phyloP scores from a whole-genome alignment of 1,140 invertebrate genomes.

The Whitmania pigra region DNA sequence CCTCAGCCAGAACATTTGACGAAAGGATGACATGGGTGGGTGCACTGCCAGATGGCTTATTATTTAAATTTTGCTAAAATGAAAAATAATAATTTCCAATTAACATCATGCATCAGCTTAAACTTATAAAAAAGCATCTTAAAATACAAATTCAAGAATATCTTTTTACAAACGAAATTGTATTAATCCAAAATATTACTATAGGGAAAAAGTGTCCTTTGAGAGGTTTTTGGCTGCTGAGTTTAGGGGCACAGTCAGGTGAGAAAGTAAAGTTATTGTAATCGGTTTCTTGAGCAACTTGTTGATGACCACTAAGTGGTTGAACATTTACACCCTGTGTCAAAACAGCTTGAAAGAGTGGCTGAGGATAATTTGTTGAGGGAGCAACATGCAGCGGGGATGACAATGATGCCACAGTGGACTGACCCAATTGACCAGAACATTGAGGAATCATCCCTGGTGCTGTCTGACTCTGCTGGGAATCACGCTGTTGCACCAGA shows the following conservation, averaged over 20 bases:
- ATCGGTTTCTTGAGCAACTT: not conserved
- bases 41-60: not conserved
- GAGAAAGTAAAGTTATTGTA: not conserved
- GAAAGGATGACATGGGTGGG: not conserved
- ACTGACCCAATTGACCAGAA: not conserved
- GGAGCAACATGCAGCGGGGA: conserved; percentile 14
- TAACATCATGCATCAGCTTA: not conserved
- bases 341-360: not conserved
- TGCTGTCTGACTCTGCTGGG: not conserved
- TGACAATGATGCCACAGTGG: conserved; percentile 10
- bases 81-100: not conserved
- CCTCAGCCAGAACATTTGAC: not conserved
- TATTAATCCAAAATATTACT: not conserved
- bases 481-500: conserved; percentile 21
- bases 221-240: not conserved
- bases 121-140: not conserved
- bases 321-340: conserved; percentile 3
- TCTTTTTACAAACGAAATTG: not conserved
- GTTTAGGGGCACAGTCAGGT: not conserved
- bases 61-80: not conserved
- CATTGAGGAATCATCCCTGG: conserved; percentile 14
- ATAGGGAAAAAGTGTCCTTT: conserved; percentile 7
- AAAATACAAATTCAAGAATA: not conserved
- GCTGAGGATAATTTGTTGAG: conserved; percentile 5
- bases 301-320: not conserved